Evolutionary conservation across 2,797 vertebrate species (phyloP).

Genomic region (Gastrophryne carolinensis): DNA sequence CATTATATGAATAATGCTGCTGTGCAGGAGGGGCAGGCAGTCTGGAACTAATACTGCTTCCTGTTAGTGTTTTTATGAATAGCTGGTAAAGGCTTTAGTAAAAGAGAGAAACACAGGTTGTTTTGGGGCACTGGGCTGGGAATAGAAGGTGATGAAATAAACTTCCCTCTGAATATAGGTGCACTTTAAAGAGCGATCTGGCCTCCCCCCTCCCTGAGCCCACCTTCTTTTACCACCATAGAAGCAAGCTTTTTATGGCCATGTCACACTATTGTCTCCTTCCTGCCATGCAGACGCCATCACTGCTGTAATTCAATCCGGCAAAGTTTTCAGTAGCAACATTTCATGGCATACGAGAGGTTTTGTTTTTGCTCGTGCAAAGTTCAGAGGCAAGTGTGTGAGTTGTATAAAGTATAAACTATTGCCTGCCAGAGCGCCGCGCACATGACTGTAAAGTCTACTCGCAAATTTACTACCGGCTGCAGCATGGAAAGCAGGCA

Average conservation of each 20-base stretch:
- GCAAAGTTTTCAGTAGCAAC: slow-evolving; percentile 36
- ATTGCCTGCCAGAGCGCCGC: neutral
- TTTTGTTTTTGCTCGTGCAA: slow-evolving; percentile 30
- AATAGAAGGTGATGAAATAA: no score
- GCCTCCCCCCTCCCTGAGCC: no score
- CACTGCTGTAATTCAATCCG: neutral
- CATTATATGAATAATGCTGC: no score
- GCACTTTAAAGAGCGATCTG: no score
- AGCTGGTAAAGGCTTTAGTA: no score
- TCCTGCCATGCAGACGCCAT: neutral
- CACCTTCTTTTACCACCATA: neutral
- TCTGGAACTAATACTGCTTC: no score
- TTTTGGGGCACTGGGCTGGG: no score
- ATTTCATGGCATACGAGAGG: slow-evolving; percentile 11
- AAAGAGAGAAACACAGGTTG: no score
- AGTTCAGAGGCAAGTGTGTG: neutral
- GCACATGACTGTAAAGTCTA: neutral
- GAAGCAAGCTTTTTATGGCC: no score
- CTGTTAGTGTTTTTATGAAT: no score
- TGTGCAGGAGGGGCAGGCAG: no score
- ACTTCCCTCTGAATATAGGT: no score
- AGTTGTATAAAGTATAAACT: slow-evolving; percentile 15
- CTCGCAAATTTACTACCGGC: neutral
- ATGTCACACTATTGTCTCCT: neutral
- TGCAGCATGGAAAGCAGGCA: neutral